Percentiles rank a stretch among this genome's conserved stretches.
Evolutionary conservation across 2,888 invertebrate genomes (phyloP).

Genomic region (Phrixothrix hirtus): DNA sequence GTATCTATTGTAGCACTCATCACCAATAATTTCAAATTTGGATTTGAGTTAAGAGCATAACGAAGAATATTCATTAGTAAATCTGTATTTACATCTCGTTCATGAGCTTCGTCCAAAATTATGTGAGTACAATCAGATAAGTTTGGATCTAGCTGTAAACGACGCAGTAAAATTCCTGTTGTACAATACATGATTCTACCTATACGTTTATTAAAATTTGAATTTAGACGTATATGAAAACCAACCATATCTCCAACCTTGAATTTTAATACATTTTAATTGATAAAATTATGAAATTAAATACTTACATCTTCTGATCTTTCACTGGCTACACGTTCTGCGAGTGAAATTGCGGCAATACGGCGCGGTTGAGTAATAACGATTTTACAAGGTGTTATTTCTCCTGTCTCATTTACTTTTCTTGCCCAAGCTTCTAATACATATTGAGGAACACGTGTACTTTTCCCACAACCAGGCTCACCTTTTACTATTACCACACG

Average conservation of each 20-base stretch:
- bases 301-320: slow-evolving; percentile 61
- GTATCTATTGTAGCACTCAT: slow-evolving; percentile 77
- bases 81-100: slow-evolving; percentile 71
- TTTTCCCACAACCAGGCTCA: slow-evolving; percentile 76
- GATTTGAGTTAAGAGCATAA: slow-evolving; percentile 60
- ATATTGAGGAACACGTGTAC: slow-evolving; percentile 70
- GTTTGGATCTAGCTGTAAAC: slow-evolving; percentile 54
- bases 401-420: slow-evolving; percentile 27
- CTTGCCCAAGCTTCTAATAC: slow-evolving; percentile 60
- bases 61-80: slow-evolving; percentile 65
- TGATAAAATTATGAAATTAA: background rate
- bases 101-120: slow-evolving; percentile 76
- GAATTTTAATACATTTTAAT: slow-evolving; percentile 27
- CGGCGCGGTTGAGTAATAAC: slow-evolving; percentile 70
- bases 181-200: slow-evolving; percentile 72
- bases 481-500: slow-evolving; percentile 67
- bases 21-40: slow-evolving; percentile 63
- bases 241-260: slow-evolving; percentile 68
- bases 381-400: slow-evolving; percentile 56
- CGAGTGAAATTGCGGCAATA: slow-evolving; percentile 70
- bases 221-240: slow-evolving; percentile 66
- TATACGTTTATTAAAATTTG: slow-evolving; percentile 59
- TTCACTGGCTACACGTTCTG: slow-evolving; percentile 67
- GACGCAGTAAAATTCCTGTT: slow-evolving; percentile 60
- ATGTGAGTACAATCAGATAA: slow-evolving; percentile 67